Conservation (phyloP, 2,113 vertebrate species). For the Puffinus mauretanicus region DNA sequence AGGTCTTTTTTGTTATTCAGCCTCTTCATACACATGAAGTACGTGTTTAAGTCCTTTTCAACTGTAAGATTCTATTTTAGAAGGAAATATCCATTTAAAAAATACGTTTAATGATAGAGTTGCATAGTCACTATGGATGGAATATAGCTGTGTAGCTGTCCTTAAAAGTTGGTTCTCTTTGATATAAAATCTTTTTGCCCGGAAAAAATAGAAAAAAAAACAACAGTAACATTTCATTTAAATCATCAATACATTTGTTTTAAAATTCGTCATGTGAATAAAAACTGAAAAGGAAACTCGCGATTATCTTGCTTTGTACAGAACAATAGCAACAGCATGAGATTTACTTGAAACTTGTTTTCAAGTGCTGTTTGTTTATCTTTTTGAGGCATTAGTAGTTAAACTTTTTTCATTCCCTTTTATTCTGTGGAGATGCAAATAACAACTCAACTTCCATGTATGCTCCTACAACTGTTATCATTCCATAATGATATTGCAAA, state of each 20-base stretch:
- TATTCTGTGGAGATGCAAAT: neutral
- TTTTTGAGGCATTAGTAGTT: neutral
- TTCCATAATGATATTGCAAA: neutral
- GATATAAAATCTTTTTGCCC: neutral
- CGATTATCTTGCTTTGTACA: neutral
- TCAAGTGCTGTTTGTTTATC: neutral
- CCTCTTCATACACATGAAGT: neutral
- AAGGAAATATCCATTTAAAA: conserved; percentile 3
- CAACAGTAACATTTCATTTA: neutral
- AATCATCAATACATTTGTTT: neutral
- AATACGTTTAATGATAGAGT: neutral
- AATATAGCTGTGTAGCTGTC: neutral
- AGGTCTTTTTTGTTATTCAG: neutral
- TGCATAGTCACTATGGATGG: neutral
- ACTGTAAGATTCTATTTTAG: neutral
- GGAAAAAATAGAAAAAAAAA: neutral
- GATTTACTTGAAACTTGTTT: neutral
- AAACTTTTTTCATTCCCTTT: neutral
- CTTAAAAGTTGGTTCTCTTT: neutral
- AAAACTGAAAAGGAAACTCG: neutral
- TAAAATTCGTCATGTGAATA: neutral
- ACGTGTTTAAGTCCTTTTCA: conserved; percentile 17
- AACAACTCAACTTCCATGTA: neutral
- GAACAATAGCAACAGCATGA: neutral
- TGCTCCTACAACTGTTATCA: neutral